These are phyloP conservation scores for Phycodurus eques DNA, from an alignment of 2,113 vertebrate genomes.

Conservation along the genomic window DNA sequence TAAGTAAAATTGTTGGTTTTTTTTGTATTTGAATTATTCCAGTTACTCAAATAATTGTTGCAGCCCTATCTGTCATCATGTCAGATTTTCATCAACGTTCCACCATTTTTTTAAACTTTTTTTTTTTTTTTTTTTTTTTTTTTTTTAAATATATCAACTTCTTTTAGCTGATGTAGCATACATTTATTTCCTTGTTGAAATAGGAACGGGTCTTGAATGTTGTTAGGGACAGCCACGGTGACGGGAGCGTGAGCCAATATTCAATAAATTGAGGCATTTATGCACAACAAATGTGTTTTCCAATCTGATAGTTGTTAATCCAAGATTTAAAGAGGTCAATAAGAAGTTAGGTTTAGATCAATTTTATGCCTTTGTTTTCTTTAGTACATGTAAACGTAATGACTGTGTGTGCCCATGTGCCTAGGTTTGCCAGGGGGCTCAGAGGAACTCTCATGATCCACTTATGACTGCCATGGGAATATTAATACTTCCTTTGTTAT, in stretches of 20 bases:
- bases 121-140: not conserved
- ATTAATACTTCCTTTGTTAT: constrained; percentile 7
- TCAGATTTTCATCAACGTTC: not conserved
- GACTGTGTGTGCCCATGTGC: constrained; percentile 1
- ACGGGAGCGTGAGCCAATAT: not conserved
- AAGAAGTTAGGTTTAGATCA: not conserved
- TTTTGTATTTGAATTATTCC: no score
- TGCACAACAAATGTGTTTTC: not conserved
- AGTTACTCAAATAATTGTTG: no score
- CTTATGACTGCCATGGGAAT: constrained; percentile 60
- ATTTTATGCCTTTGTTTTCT: not conserved
- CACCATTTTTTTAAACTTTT: not conserved
- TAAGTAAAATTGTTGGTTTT: no score
- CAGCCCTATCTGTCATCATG: not conserved
- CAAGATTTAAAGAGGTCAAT: not conserved
- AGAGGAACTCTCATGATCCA: constrained; percentile 50
- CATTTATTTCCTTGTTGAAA: not conserved
- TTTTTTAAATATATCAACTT: not conserved
- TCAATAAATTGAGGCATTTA: not conserved
- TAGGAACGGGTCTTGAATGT: not conserved
- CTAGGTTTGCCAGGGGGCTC: constrained; percentile 26
- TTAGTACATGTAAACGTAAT: not conserved
- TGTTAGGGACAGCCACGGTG: not conserved
- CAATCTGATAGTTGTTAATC: not conserved
- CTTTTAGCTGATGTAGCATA: not conserved